Evolutionary conservation across 2,797 vertebrate genomes (phyloP).

Genomic region (Mormyrops attenuatus): DNA sequence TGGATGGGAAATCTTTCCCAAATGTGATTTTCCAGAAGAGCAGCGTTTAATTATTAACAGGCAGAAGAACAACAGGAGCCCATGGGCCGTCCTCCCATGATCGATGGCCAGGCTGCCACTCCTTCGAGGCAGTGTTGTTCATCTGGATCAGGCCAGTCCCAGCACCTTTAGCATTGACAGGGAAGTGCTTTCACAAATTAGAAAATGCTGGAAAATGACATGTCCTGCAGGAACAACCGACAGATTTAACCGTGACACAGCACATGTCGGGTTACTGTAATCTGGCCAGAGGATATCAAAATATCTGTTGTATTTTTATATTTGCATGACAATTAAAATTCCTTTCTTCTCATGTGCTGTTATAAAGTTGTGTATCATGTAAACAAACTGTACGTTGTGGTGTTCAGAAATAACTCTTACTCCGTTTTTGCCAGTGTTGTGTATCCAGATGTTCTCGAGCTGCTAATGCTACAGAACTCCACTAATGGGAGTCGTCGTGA

Average conservation of each 20-base stretch:
- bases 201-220: background rate
- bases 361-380: background rate
- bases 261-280: background rate
- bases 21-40: constrained; percentile 41
- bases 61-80: constrained; percentile 29
- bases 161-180: background rate
- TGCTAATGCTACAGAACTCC: background rate
- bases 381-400: background rate
- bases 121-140: background rate
- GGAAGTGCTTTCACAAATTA: background rate
- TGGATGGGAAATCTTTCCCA: constrained; percentile 29
- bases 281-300: background rate
- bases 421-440: background rate
- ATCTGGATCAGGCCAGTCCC: background rate
- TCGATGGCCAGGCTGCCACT: background rate
- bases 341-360: background rate
- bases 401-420: background rate
- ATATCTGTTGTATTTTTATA: background rate
- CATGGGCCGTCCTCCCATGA: background rate
- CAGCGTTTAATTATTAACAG: constrained; percentile 43
- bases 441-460: background rate
- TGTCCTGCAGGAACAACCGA: background rate
- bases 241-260: background rate
- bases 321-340: background rate
- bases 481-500: background rate